These are phyloP conservation scores for Lepus oiostolus DNA, from an alignment of 2,797 vertebrate genomes.

Conservation along the genomic window DNA sequence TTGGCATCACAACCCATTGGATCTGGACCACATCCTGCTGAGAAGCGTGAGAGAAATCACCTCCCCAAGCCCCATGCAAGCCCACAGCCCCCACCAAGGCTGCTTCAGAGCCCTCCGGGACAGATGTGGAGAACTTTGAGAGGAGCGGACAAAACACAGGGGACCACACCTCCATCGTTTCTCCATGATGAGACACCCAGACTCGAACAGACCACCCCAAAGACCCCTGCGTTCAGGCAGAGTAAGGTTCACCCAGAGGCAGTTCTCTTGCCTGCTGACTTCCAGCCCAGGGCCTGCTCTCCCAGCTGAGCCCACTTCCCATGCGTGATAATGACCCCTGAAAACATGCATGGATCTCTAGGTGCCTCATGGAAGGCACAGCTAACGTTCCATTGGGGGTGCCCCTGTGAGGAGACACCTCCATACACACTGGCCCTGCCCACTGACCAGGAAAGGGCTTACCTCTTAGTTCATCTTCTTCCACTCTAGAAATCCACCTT, in stretches of 20 bases:
- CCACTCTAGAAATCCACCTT: background rate
- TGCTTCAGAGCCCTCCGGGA: background rate
- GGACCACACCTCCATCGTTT: background rate
- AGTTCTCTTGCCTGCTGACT: background rate
- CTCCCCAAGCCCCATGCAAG: background rate
- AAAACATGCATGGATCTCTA: too few relatives aligned
- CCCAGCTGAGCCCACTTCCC: too few relatives aligned
- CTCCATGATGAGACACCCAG: background rate
- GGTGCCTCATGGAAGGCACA: background rate
- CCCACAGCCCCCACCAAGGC: background rate
- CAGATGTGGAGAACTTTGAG: background rate
- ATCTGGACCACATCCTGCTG: background rate
- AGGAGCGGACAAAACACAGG: background rate
- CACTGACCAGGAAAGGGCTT: background rate
- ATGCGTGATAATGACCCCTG: too few relatives aligned
- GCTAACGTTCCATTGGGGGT: fast-evolving
- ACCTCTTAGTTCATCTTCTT: background rate
- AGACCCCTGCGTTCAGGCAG: fast-evolving
- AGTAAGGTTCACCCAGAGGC: background rate
- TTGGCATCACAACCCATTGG: background rate
- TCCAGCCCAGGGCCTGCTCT: background rate
- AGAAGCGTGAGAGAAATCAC: background rate
- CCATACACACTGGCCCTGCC: too few relatives aligned
- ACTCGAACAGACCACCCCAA: background rate
- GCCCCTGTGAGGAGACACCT: background rate